Evolutionary conservation across 2,888 invertebrate species (phyloP), one percentile per base, ranked within the genome.

Genomic region (Steromphala cineraria): DNA sequence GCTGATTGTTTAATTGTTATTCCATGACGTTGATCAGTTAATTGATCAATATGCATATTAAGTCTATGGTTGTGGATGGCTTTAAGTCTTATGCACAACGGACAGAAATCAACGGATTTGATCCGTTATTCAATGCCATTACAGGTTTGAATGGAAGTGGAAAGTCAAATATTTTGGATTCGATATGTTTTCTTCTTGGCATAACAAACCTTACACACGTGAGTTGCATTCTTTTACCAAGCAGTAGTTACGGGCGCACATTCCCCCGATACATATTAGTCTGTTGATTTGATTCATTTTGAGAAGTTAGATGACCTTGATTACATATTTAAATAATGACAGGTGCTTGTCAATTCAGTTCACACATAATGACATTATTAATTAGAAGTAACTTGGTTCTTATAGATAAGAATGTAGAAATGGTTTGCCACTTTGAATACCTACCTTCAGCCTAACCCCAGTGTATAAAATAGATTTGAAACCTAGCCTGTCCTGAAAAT

Each of bases 91-190:
- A 99, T 91, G 98, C 98, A 0, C 96, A 96, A 87, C 95, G 97
- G 87, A 98, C 98, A 0, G 98, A 98, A 94, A 96, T 99, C 77
- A 96, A 95, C 85, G 97, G 97, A 1, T 99, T 99, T 92, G 99
- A 99, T 94, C 95, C 95, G 0, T 96, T 97, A 93, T 99, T 99
- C 93, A 99, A 99, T 91, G 99, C 99, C 3, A 99, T 99, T 79
- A 99, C 99, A 17, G 99, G 99, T 0, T 94, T 99, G 74, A 99
- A 99, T 94, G 99, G 99, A 8, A 98, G 97, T 86, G 99, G 99
- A 53, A 99, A 99, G 94, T 99, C 98, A 0, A 99, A 99, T 92
- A 97, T 99, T 92, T 95, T 99, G 82, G 99, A 99, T 94, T 96
- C 98, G 0, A 99, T 99, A 93, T 99, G 99, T 93, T 99, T 99